phyloP scores from a whole-genome alignment of 2,797 vertebrate genomes.

The Girardinus metallicus region DNA sequence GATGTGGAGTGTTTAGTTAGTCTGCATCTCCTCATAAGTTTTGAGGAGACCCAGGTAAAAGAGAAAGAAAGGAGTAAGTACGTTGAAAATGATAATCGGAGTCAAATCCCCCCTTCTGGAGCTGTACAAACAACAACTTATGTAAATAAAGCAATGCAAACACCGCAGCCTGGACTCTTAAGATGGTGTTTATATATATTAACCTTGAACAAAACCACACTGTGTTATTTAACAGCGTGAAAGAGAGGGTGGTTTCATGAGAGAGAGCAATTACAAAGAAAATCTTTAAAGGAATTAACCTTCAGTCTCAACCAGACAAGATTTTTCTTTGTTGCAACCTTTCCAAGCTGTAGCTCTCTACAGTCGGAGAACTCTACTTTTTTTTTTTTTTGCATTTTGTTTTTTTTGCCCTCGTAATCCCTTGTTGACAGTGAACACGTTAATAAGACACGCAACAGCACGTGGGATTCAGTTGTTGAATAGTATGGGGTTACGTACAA shows the following conservation, averaged over 20 bases:
- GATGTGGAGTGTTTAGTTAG: not conserved
- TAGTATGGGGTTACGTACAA: slow-evolving; percentile 18
- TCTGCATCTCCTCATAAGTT: not conserved
- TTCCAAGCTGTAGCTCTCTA: not conserved
- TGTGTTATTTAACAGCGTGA: not conserved
- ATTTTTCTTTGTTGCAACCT: not conserved
- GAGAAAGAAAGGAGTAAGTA: not conserved
- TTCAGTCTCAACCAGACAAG: slow-evolving; percentile 1
- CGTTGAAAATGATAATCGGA: slow-evolving; percentile 5
- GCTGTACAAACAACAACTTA: slow-evolving; percentile 24
- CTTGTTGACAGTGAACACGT: slow-evolving; percentile 61
- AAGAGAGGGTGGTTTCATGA: not conserved
- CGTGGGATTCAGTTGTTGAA: slow-evolving; percentile 30
- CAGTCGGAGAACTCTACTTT: slow-evolving; percentile 12
- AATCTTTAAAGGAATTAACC: slow-evolving; percentile 18
- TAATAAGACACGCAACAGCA: slow-evolving; percentile 25
- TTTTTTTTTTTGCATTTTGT: slow-evolving; percentile 6
- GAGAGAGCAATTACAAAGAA: slow-evolving; percentile 16
- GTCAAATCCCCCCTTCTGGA: slow-evolving; percentile 1
- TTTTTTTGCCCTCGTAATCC: slow-evolving; percentile 45
- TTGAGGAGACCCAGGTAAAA: not conserved
- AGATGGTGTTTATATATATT: not conserved
- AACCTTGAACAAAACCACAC: slow-evolving; percentile 11
- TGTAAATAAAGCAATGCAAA: slow-evolving; percentile 18
- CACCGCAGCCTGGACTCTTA: slow-evolving; percentile 2